Conservation (phyloP, 2,797 vertebrate species). For the Staurois parvus region DNA sequence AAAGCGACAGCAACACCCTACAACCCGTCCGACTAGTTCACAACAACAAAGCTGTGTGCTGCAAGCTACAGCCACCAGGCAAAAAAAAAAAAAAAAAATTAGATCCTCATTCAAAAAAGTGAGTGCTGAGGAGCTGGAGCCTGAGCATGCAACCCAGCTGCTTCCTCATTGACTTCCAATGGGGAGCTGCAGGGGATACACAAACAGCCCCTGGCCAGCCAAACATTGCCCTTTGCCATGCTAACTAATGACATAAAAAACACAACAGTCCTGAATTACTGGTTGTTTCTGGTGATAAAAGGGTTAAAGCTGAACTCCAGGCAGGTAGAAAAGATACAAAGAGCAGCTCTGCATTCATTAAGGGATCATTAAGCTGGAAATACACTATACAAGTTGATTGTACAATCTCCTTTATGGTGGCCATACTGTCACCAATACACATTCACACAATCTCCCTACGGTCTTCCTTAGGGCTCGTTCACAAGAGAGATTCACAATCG, state of each 20-base stretch:
- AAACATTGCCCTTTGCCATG: neutral
- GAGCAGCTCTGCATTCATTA: too few relatives aligned
- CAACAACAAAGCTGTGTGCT: conserved; percentile 81
- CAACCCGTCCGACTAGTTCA: conserved; percentile 89
- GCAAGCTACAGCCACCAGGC: conserved; percentile 25
- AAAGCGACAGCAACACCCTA: conserved; percentile 90
- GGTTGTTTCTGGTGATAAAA: neutral
- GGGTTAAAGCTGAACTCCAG: too few relatives aligned
- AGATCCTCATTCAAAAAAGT: neutral
- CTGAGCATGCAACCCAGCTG: neutral
- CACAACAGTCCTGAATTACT: neutral
- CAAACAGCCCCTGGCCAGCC: neutral
- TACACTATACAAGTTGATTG: too few relatives aligned
- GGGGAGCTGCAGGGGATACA: neutral
- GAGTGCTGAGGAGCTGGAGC: neutral
- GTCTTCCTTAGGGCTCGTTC: too few relatives aligned
- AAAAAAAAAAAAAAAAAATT: neutral
- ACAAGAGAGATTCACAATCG: too few relatives aligned
- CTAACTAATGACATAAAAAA: neutral
- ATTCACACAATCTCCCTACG: too few relatives aligned
- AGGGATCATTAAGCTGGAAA: too few relatives aligned
- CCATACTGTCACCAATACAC: too few relatives aligned
- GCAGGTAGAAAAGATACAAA: too few relatives aligned
- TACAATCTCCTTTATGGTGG: too few relatives aligned
- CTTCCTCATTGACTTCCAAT: neutral